These are phyloP conservation scores for Passer montanus DNA, from an alignment of 2,113 vertebrate genomes.

Conservation along the genomic window DNA sequence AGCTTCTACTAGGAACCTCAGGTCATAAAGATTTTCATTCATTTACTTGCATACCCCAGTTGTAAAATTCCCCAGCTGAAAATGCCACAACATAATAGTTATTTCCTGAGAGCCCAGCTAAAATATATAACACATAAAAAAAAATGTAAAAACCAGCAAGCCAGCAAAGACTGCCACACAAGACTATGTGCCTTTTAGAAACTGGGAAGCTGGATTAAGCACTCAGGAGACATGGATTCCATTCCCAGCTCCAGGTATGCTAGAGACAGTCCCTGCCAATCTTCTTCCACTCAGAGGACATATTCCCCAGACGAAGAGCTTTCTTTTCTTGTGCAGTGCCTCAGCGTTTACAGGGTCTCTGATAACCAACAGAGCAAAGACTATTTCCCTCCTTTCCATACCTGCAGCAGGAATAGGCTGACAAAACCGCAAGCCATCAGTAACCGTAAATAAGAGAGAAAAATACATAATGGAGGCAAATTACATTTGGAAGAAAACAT, in stretches of 20 bases:
- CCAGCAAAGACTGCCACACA: background rate
- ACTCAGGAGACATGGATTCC: background rate
- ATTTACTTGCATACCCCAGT: background rate
- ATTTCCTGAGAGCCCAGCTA: background rate
- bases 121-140: background rate
- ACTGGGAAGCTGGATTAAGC: background rate
- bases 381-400: background rate
- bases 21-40: background rate
- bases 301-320: accelerated
- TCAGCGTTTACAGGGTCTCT: background rate
- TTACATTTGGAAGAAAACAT: slow-evolving; percentile 36
- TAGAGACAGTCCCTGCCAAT: background rate
- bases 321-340: background rate
- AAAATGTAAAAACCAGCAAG: background rate
- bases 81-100: background rate
- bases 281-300: background rate
- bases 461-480: slow-evolving; percentile 16
- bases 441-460: background rate
- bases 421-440: background rate
- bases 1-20: background rate
- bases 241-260: background rate
- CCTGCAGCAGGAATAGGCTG: background rate
- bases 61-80: background rate
- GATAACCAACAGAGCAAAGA: background rate
- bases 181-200: background rate